Conservation (phyloP, 1,140 invertebrate genomes). For the Meteorus sp. region DNA sequence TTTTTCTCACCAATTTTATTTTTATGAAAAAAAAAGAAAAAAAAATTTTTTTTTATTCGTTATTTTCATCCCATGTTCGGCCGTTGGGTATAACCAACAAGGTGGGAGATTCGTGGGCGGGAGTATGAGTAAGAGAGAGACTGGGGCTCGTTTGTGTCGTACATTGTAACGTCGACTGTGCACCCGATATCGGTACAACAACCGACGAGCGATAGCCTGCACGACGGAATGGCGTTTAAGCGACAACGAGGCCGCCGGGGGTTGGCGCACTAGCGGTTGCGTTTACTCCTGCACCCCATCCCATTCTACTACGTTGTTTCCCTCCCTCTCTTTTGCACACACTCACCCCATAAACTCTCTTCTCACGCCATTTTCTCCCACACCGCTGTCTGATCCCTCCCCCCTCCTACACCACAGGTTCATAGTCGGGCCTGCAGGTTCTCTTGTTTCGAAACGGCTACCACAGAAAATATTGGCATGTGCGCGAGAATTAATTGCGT, state of each 20-base stretch:
- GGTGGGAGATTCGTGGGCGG: not conserved
- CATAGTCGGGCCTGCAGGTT: not conserved
- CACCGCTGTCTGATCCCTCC: not conserved
- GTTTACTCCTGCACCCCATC: slow-evolving; percentile 17
- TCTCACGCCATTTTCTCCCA: too few species aligned
- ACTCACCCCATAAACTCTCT: too few species aligned
- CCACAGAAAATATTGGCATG: slow-evolving; percentile 28
- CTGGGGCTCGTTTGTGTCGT: slow-evolving; percentile 23
- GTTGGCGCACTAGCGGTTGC: slow-evolving; percentile 19
- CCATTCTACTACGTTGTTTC: not conserved
- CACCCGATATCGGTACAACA: slow-evolving; percentile 25
- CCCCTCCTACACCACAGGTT: not conserved
- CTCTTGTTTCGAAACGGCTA: slow-evolving; percentile 13
- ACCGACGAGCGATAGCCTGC: slow-evolving; percentile 18
- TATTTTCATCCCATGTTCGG: not conserved
- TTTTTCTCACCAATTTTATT: not conserved
- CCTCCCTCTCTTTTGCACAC: slow-evolving; percentile 10
- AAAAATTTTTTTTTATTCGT: too few species aligned
- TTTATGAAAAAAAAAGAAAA: too few species aligned
- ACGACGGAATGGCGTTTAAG: slow-evolving; percentile 25
- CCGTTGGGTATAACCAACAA: not conserved
- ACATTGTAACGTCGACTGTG: slow-evolving; percentile 22
- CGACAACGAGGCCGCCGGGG: slow-evolving; percentile 27
- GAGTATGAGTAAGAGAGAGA: not conserved
- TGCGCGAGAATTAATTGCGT: slow-evolving; percentile 28